Percentiles rank a stretch among this genome's conserved stretches.
Evolutionary conservation across 2,888 invertebrate genomes (phyloP).

Genomic region (Sericinus montela): DNA sequence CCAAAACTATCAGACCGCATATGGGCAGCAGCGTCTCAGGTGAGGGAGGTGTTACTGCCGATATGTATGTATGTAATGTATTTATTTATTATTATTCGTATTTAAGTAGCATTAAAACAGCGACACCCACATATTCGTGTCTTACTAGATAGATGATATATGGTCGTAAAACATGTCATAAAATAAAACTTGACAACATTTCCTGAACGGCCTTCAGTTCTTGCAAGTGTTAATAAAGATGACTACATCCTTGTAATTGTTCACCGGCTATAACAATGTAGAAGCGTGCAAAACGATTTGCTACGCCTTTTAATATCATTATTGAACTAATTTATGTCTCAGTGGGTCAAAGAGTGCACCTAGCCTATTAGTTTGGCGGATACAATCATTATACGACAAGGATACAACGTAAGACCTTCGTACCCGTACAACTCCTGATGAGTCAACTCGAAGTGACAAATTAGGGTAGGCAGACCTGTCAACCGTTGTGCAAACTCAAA

Average conservation of each 20-base stretch:
- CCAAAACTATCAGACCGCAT: too few relatives aligned
- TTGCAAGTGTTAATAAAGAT: slow-evolving; percentile 15
- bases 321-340: slow-evolving; percentile 21
- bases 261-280: slow-evolving; percentile 33
- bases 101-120: too few relatives aligned
- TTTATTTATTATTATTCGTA: too few relatives aligned
- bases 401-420: slow-evolving; percentile 20
- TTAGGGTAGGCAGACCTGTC: background rate
- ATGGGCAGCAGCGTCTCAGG: too few relatives aligned
- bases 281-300: slow-evolving; percentile 38
- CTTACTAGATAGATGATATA: too few relatives aligned
- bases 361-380: slow-evolving; percentile 42
- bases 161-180: too few relatives aligned
- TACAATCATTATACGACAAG: slow-evolving; percentile 40
- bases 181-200: background rate
- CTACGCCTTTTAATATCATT: slow-evolving; percentile 35
- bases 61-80: too few relatives aligned
- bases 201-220: slow-evolving; percentile 1
- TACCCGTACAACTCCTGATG: background rate
- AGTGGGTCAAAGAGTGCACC: slow-evolving; percentile 26
- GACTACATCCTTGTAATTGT: slow-evolving; percentile 27
- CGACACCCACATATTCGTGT: too few relatives aligned
- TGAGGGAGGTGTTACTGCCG: too few relatives aligned
- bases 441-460: background rate
- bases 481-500: too few relatives aligned